Conservation (phyloP, 2,888 invertebrate genomes). For the Sepioteuthis lessoniana region DNA sequence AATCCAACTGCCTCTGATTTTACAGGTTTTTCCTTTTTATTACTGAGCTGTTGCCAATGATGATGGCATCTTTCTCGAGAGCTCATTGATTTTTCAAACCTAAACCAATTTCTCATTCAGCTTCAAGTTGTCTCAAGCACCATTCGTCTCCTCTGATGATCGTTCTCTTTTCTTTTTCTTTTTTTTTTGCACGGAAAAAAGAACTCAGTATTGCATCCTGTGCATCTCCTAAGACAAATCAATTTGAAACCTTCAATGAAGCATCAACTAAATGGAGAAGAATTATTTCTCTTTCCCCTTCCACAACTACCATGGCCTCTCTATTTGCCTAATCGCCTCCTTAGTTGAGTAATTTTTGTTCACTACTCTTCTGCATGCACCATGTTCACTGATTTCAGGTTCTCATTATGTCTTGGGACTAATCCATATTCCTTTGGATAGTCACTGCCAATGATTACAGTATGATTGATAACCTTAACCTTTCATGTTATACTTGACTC, state of each 20-base stretch:
- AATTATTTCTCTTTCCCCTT: background rate
- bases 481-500: too few relatives aligned
- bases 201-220: background rate
- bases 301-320: background rate
- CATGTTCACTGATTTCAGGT: too few relatives aligned
- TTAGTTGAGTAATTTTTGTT: too few relatives aligned
- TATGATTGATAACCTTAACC: too few relatives aligned
- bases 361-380: too few relatives aligned
- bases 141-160: background rate
- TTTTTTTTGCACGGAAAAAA: background rate
- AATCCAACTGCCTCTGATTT: background rate
- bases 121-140: slow-evolving; percentile 25
- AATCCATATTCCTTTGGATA: too few relatives aligned
- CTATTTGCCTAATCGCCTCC: background rate
- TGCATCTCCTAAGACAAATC: background rate
- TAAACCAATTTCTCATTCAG: background rate
- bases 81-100: background rate
- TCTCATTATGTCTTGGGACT: too few relatives aligned
- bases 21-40: background rate
- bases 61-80: background rate
- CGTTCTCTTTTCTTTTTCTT: too few relatives aligned
- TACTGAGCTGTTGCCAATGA: background rate
- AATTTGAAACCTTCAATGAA: background rate
- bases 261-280: background rate
- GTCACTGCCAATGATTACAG: too few relatives aligned